phyloP scores from a whole-genome alignment of 1,140 invertebrate genomes.

The Drosophila pectinifera region DNA sequence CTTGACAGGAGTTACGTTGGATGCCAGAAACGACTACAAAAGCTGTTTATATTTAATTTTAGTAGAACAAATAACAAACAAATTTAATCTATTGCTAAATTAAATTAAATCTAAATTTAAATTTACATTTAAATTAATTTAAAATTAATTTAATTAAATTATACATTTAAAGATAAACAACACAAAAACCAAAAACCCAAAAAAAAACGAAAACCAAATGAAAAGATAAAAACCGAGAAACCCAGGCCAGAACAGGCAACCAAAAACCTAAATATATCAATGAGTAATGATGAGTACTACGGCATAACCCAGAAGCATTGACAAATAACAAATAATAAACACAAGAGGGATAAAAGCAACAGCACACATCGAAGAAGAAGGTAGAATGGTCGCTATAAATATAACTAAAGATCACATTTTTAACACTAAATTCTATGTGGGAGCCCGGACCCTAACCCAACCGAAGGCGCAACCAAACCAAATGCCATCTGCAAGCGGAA shows the following conservation, averaged over 20 bases:
- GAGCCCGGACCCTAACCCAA: neutral
- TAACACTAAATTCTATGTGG: conserved; percentile 14
- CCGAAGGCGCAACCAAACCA: conserved; percentile 8
- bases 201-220: conserved; percentile 47
- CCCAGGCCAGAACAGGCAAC: conserved; percentile 29
- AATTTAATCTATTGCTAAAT: conserved; percentile 76
- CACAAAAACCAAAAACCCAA: conserved; percentile 34
- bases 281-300: conserved; percentile 24
- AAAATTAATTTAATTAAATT: conserved; percentile 65
- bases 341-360: conserved; percentile 25
- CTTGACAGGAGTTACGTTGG: conserved; percentile 85
- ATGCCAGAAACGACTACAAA: conserved; percentile 85
- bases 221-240: conserved; percentile 29
- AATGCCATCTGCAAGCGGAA: conserved; percentile 28
- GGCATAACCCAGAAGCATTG: conserved; percentile 41
- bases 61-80: conserved; percentile 84
- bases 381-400: conserved; percentile 24
- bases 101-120: conserved; percentile 56
- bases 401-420: conserved; percentile 36
- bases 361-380: conserved; percentile 41
- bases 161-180: conserved; percentile 56
- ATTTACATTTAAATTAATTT: conserved; percentile 45
- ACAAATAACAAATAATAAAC: conserved; percentile 30
- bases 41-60: conserved; percentile 85
- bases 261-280: conserved; percentile 31